Evolutionary conservation across 2,797 vertebrate species (phyloP), one percentile per base, ranked within the genome.

Genomic region (Iguana delicatissima): DNA sequence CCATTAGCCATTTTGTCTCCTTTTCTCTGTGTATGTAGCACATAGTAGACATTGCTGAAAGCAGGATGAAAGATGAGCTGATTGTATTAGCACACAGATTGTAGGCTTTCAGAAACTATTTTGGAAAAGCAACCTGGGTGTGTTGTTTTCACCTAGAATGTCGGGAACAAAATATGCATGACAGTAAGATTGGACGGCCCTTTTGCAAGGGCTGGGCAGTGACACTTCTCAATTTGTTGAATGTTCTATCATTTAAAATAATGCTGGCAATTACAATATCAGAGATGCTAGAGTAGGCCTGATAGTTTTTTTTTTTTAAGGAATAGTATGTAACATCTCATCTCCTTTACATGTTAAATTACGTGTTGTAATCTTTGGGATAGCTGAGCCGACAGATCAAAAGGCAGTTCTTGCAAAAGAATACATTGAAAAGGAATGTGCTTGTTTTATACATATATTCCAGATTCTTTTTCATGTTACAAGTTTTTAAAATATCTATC

Each of bases 11-110:
- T 92, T 50, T 52, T 86, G 52, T 64, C 80, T 80, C 52, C 67
- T 52, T 87, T 69, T n/a, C 59, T 80, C 52, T 0, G n/a, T 80
- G 55, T 86, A 0, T 38, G 55, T 84, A 67, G 80, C 89, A 92
- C 94, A 94, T 91, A 92, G 84, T 79, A 92, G 92, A 91, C 93
- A 74, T 29, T 80, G 87, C 91, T 95, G 84, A 89, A 84, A 87
- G 55, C n/a, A 42, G 64, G 26, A 73, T 92, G 92, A 92, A 96
- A 96, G 92, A 95, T 84, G 93, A 94, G 90, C 92, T 95, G 94
- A 91, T 94, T 96, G 91, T 92, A 94, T 96, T 96, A 95, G 93
- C 89, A 90, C 80, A n/a, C 90, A 96, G 96, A 97, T 96, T 96
- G 92, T 89, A 96, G 95, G 83, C 94, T 97, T 96, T 96, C 94